phyloP scores from a whole-genome alignment of 2,797 vertebrate species.

The Poeciliopsis presidionis region DNA sequence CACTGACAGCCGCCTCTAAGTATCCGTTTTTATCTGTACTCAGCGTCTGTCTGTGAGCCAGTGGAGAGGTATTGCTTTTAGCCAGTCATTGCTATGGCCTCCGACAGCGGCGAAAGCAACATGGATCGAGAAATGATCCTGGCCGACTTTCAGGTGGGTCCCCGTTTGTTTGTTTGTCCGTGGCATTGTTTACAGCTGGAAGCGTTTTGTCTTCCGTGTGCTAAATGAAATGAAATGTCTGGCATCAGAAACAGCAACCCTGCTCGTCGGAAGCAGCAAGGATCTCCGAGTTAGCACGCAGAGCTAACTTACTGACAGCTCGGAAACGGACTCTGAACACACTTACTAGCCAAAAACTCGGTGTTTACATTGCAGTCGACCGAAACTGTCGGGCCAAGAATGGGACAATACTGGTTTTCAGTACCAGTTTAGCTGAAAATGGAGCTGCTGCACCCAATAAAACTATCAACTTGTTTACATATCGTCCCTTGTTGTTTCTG shows the following conservation, averaged over 20 bases:
- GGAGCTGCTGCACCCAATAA: slow-evolving; percentile 2
- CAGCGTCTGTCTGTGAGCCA: slow-evolving; percentile 63
- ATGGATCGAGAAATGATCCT: slow-evolving; percentile 99
- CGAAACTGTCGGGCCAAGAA: background rate
- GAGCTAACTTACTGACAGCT: slow-evolving; percentile 69
- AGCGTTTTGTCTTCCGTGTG: background rate
- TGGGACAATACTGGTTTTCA: background rate
- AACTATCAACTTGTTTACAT: slow-evolving; percentile 59
- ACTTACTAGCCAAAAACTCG: slow-evolving; percentile 9
- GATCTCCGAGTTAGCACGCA: slow-evolving; percentile 42
- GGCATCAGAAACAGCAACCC: background rate
- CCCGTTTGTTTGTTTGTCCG: slow-evolving; percentile 10
- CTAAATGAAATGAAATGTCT: background rate
- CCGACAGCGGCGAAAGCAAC: slow-evolving; percentile 87
- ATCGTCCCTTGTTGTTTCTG: background rate
- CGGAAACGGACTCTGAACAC: slow-evolving; percentile 39
- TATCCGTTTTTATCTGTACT: slow-evolving; percentile 43
- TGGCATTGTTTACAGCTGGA: background rate
- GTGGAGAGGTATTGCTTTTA: slow-evolving; percentile 77
- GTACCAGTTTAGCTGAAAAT: background rate
- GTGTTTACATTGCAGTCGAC: background rate
- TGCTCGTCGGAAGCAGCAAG: background rate
- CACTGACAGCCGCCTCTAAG: slow-evolving; percentile 29
- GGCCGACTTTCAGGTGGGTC: slow-evolving; percentile 97
- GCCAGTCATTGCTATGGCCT: slow-evolving; percentile 93